A percentile compares a stretch with the other conserved stretches of the same genome.
Evolutionary conservation across 2,888 invertebrate genomes (phyloP).

Genomic region (Drosophila prolongata): DNA sequence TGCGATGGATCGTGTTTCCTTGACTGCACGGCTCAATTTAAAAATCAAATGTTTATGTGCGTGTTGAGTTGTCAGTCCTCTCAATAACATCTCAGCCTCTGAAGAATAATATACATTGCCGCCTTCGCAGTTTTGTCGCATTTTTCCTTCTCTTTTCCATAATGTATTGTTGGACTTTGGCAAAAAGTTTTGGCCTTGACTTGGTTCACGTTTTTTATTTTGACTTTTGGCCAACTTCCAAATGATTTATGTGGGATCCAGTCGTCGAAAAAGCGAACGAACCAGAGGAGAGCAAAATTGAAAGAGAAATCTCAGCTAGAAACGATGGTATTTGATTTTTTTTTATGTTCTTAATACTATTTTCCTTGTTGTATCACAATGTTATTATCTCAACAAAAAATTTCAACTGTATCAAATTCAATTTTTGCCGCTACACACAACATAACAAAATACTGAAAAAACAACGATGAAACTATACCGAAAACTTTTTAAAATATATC

Average conservation of each 20-base stretch:
- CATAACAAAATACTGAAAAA: conserved; percentile 1
- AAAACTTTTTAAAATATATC: conserved; percentile 13
- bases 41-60: neutral
- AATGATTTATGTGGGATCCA: conserved; percentile 48
- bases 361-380: neutral
- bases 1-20: neutral
- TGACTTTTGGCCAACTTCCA: conserved; percentile 44
- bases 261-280: conserved; percentile 5
- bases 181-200: conserved; percentile 35
- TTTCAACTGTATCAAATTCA: conserved; percentile 18
- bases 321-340: neutral
- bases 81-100: neutral
- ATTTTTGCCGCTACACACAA: conserved; percentile 12
- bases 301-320: conserved; percentile 2
- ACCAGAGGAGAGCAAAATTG: neutral
- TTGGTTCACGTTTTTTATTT: conserved; percentile 16
- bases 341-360: neutral
- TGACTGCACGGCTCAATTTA: neutral
- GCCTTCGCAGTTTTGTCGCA: conserved; percentile 23
- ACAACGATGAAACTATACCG: conserved; percentile 1
- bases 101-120: conserved; percentile 4
- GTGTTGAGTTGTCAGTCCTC: conserved; percentile 1
- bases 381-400: neutral
- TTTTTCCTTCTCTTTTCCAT: neutral
- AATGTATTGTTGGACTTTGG: conserved; percentile 38